phyloP scores from a whole-genome alignment of 2,113 vertebrate genomes.

The Sylvia atricapilla region DNA sequence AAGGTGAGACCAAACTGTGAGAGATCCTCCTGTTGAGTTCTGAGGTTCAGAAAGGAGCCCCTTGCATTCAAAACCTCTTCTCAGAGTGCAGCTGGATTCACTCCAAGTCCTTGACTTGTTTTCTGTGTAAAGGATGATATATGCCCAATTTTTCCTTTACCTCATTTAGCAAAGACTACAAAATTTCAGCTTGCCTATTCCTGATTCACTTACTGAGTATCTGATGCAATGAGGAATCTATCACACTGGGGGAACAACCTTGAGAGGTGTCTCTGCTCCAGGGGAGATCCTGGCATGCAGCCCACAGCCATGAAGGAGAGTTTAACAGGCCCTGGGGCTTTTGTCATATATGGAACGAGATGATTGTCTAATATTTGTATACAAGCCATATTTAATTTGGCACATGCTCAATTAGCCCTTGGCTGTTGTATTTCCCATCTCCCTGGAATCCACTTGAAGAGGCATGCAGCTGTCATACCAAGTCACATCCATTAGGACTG shows the following conservation, averaged over 20 bases:
- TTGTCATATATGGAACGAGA: not conserved
- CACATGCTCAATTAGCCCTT: not conserved
- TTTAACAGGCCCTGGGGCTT: not conserved
- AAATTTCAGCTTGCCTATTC: not conserved
- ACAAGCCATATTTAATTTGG: not conserved
- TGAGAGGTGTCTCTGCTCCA: not conserved
- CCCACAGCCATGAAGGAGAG: not conserved
- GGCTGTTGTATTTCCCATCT: not conserved
- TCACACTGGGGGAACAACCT: not conserved
- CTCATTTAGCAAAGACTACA: not conserved
- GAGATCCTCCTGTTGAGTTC: not conserved
- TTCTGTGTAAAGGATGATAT: not conserved
- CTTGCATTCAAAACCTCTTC: not conserved
- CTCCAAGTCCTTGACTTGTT: not conserved
- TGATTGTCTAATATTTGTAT: not conserved
- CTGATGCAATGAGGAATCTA: not conserved
- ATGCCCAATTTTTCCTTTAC: not conserved
- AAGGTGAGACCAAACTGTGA: not conserved
- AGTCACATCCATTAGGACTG: not conserved
- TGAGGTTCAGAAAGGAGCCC: not conserved
- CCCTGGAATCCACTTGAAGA: rapidly evolving
- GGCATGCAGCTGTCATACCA: rapidly evolving
- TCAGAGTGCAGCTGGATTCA: not conserved
- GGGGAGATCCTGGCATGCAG: not conserved
- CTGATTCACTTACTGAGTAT: not conserved